These are phyloP conservation scores for Copidosoma floridanum DNA, from an alignment of 1,140 invertebrate genomes.

Conservation along the genomic window DNA sequence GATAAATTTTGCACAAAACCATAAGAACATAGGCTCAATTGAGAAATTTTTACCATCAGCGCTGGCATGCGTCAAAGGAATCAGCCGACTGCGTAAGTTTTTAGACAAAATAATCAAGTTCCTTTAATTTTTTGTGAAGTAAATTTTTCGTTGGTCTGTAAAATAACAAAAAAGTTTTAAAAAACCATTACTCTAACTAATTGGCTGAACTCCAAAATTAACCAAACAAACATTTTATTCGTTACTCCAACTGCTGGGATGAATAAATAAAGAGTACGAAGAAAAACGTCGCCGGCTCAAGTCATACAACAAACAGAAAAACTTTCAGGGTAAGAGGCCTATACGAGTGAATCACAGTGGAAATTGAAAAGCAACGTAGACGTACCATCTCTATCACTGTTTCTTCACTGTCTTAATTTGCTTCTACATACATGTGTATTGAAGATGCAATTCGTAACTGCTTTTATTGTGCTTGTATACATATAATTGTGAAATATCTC, in stretches of 20 bases:
- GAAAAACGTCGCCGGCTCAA: constrained; percentile 69
- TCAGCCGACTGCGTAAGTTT: constrained; percentile 62
- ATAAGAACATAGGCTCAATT: constrained; percentile 11
- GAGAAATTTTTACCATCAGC: constrained; percentile 43
- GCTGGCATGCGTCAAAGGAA: constrained; percentile 50
- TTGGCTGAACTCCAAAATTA: constrained; percentile 31
- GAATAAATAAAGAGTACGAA: constrained; percentile 66
- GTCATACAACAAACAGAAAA: constrained; percentile 50
- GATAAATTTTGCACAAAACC: not conserved
- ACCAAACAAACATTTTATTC: too few relatives aligned
- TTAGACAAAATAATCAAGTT: constrained; percentile 18
- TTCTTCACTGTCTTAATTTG: constrained; percentile 15
- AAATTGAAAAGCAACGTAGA: constrained; percentile 19
- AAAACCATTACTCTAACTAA: too few relatives aligned
- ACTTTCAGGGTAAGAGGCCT: constrained; percentile 48
- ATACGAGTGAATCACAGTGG: constrained; percentile 2
- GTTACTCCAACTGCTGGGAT: too few relatives aligned
- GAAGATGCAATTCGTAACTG: too few relatives aligned
- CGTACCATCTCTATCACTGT: constrained; percentile 5
- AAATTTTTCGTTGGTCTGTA: too few relatives aligned
- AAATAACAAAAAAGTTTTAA: too few relatives aligned
- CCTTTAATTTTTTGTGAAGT: too few relatives aligned
- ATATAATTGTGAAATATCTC: not conserved
- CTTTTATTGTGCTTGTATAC: constrained; percentile 21
- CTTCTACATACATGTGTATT: constrained; percentile 14